Conservation (phyloP, 2,113 vertebrate genomes). For the Megaceryle torquata region DNA sequence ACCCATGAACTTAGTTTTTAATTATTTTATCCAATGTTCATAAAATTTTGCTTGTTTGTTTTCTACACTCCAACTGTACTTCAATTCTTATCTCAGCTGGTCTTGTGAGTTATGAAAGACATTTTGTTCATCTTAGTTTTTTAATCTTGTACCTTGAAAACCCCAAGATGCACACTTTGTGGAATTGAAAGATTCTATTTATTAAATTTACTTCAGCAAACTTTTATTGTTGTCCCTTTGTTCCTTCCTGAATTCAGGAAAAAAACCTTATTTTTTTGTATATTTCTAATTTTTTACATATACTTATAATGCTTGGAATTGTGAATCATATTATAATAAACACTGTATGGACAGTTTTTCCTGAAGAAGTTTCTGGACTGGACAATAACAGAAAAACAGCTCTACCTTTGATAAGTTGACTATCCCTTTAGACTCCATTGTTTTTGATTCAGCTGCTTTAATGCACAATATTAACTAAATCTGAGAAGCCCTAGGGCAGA, state of each 20-base stretch:
- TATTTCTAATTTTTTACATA: background rate
- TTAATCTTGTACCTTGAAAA: background rate
- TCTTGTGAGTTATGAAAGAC: background rate
- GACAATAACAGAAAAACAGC: background rate
- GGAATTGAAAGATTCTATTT: background rate
- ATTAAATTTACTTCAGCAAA: background rate
- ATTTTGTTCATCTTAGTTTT: background rate
- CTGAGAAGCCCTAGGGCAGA: background rate
- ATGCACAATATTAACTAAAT: background rate
- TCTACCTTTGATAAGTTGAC: background rate
- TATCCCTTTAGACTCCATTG: background rate
- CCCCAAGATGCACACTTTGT: background rate
- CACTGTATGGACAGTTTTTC: background rate
- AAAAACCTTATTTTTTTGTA: background rate
- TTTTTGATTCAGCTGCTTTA: background rate
- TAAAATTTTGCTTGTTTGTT: background rate
- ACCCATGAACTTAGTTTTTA: background rate
- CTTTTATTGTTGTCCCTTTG: background rate
- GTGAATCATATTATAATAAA: background rate
- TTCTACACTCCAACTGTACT: background rate
- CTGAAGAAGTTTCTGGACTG: background rate
- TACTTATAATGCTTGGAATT: background rate
- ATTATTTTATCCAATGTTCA: background rate
- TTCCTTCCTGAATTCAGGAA: no score
- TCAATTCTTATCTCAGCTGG: background rate